Evolutionary conservation across 2,888 invertebrate genomes (phyloP).

Genomic region (Ypsolopha scabrella): DNA sequence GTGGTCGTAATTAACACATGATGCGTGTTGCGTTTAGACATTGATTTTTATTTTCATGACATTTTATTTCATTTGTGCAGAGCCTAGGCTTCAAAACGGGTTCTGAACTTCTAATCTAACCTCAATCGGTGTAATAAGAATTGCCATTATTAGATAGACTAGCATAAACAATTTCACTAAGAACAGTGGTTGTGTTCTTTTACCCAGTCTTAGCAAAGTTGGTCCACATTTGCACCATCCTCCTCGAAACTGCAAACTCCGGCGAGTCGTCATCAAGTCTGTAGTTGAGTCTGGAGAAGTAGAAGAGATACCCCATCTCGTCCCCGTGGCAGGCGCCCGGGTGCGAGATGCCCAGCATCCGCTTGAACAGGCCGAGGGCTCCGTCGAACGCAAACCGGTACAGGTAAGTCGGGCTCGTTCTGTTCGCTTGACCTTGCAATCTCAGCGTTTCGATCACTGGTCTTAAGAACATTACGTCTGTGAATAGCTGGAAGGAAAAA

Average conservation of each 20-base stretch:
- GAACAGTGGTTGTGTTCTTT: slow-evolving; percentile 8
- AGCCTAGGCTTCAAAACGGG: too few species aligned
- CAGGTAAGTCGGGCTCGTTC: slow-evolving; percentile 67
- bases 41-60: too few species aligned
- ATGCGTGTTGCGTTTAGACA: too few species aligned
- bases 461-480: slow-evolving; percentile 73
- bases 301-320: slow-evolving; percentile 74
- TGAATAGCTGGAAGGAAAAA: slow-evolving; percentile 57
- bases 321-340: slow-evolving; percentile 74
- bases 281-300: slow-evolving; percentile 73
- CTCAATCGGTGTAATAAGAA: too few species aligned
- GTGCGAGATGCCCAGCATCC: slow-evolving; percentile 70
- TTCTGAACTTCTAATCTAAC: too few species aligned
- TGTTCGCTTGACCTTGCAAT: slow-evolving; percentile 38
- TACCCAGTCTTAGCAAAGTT: slow-evolving; percentile 75
- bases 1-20: too few species aligned
- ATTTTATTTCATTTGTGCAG: too few species aligned
- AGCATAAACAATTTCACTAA: too few species aligned
- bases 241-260: slow-evolving; percentile 68
- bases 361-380: slow-evolving; percentile 72
- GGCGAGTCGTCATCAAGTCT: slow-evolving; percentile 70
- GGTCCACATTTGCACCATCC: slow-evolving; percentile 75
- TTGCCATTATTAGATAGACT: too few species aligned
- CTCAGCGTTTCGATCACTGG: slow-evolving; percentile 67
- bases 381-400: slow-evolving; percentile 75